A percentile compares a stretch with the other conserved stretches of the same genome.
These are phyloP conservation scores for Globodera rostochiensis DNA, from an alignment of 1,140 invertebrate species.

Conservation along the genomic window DNA sequence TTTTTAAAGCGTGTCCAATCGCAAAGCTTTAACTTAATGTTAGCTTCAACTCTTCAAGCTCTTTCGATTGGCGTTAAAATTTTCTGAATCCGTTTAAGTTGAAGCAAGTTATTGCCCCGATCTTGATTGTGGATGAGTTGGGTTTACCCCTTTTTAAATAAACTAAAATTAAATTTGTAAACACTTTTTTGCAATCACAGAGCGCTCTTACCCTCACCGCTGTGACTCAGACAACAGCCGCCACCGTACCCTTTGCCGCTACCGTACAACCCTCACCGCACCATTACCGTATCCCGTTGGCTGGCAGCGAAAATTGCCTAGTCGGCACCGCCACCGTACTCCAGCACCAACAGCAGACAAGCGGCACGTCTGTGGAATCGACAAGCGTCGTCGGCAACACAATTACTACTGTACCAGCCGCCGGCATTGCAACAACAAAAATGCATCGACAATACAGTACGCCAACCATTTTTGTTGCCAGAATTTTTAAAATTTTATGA, in stretches of 20 bases:
- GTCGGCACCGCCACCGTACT: not conserved
- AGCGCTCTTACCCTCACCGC: conserved; percentile 13
- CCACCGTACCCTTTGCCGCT: not conserved
- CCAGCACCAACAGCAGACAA: not conserved
- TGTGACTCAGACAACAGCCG: not conserved
- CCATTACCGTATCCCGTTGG: conserved; percentile 1
- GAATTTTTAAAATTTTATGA: conserved; percentile 54
- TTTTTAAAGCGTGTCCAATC: too few relatives aligned
- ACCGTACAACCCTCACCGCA: not conserved
- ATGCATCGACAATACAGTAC: conserved; percentile 30
- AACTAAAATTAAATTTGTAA: not conserved
- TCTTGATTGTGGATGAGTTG: too few relatives aligned
- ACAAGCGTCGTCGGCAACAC: not conserved
- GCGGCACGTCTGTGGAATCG: conserved; percentile 10
- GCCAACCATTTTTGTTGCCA: not conserved
- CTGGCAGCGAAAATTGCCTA: conserved; percentile 25
- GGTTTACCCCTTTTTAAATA: not conserved
- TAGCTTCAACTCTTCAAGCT: too few relatives aligned
- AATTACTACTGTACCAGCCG: conserved; percentile 17
- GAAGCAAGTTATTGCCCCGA: too few relatives aligned
- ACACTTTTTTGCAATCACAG: not conserved
- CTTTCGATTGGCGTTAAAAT: too few relatives aligned
- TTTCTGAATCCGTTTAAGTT: too few relatives aligned
- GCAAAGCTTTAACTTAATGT: too few relatives aligned
- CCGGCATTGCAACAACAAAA: not conserved